phyloP scores from a whole-genome alignment of 2,113 vertebrate species.

The Heteronetta atricapilla region DNA sequence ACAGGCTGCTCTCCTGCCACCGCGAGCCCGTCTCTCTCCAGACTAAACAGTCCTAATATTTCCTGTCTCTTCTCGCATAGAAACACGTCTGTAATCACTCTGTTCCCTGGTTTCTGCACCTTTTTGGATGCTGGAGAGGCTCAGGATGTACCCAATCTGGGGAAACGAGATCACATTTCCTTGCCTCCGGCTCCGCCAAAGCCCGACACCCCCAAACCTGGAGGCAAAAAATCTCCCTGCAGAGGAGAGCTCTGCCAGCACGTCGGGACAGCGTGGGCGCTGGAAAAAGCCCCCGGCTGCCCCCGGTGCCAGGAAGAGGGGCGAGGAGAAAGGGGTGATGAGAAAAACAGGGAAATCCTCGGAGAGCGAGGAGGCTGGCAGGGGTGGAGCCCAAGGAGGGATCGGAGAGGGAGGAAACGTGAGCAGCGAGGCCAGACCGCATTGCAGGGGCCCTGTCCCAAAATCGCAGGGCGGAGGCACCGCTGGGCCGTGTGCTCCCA shows the following conservation, averaged over 20 bases:
- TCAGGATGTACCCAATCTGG: neutral
- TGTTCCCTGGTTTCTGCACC: neutral
- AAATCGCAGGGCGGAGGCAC: neutral
- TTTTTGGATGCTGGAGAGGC: neutral
- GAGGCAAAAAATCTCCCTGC: neutral
- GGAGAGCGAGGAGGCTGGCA: accelerated
- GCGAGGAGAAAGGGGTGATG: neutral
- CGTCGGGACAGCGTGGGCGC: neutral
- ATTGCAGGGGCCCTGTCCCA: neutral
- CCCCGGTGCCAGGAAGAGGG: neutral
- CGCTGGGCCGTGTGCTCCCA: too few species aligned
- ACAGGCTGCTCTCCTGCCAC: neutral
- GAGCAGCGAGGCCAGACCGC: accelerated
- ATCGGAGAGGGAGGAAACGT: neutral
- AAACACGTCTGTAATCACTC: conserved; percentile 24
- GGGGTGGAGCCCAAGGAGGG: neutral
- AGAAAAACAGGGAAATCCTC: conserved; percentile 24
- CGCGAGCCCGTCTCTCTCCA: conserved; percentile 16
- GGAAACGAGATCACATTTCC: neutral
- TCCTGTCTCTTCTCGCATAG: conserved; percentile 40
- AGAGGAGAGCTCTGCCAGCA: neutral
- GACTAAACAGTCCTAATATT: conserved; percentile 54
- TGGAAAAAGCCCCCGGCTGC: neutral
- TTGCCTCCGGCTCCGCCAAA: neutral
- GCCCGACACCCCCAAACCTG: neutral